Conservation (phyloP, 2,888 invertebrate genomes). For the Heliconius cydno region DNA sequence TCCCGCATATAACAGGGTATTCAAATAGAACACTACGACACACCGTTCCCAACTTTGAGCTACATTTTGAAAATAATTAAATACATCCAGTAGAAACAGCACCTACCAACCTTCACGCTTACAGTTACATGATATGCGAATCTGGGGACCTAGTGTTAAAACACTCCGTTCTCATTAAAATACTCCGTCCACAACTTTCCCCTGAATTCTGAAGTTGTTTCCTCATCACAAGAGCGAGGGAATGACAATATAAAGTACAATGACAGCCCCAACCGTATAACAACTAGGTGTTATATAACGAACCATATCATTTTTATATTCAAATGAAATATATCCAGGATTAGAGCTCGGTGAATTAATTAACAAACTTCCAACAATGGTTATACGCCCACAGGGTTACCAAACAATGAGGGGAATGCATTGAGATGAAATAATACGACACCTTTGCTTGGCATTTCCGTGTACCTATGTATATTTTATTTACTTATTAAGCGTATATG, state of each 20-base stretch:
- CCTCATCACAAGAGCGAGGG: no score
- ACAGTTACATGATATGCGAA: neutral
- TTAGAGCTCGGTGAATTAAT: constrained; percentile 48
- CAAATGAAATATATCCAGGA: constrained; percentile 46
- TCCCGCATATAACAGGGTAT: no score
- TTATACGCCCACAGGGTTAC: constrained; percentile 44
- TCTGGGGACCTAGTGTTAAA: neutral
- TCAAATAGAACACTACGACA: no score
- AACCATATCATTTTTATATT: constrained; percentile 26
- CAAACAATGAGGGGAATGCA: constrained; percentile 46
- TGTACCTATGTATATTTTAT: neutral
- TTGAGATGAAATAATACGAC: constrained; percentile 40
- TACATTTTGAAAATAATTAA: no score
- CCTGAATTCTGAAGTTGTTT: no score
- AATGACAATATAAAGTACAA: no score
- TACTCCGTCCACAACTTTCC: no score
- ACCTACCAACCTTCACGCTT: no score
- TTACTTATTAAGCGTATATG: neutral
- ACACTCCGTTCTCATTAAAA: neutral
- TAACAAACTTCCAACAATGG: constrained; percentile 51
- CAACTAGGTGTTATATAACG: neutral
- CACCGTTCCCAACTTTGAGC: no score
- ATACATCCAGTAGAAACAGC: no score
- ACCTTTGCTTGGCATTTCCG: constrained; percentile 9
- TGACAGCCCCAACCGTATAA: neutral